Conservation (phyloP, 2,113 vertebrate genomes). For the Ornithorhynchus anatinus region DNA sequence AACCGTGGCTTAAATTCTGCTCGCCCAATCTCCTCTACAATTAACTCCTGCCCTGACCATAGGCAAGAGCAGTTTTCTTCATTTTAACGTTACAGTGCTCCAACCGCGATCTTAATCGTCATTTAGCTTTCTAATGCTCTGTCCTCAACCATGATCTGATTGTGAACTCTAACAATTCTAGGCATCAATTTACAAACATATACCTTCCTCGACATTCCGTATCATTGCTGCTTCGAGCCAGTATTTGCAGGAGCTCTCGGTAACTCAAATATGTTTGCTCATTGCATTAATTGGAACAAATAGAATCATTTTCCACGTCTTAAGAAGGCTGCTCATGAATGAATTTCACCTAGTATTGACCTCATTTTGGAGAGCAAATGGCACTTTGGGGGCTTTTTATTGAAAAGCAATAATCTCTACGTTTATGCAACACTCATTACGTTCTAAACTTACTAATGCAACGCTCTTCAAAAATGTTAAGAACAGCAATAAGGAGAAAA, state of each 20-base stretch:
- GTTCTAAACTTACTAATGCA: neutral
- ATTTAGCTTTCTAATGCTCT: neutral
- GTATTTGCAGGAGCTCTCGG: constrained; percentile 1
- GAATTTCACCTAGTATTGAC: neutral
- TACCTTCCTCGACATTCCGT: too few relatives aligned
- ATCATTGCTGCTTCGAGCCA: neutral
- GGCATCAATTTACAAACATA: too few relatives aligned
- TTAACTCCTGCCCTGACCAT: neutral
- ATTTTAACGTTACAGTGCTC: neutral
- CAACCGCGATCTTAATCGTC: neutral
- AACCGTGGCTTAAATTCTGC: constrained; percentile 8
- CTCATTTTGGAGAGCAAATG: neutral
- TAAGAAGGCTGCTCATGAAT: neutral
- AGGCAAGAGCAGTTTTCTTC: too few relatives aligned
- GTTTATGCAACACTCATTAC: neutral
- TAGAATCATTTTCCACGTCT: neutral
- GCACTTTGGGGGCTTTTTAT: neutral
- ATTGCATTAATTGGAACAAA: neutral
- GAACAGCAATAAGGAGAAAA: too few relatives aligned
- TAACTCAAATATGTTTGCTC: constrained; percentile 3
- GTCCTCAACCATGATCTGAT: neutral
- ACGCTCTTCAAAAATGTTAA: too few relatives aligned
- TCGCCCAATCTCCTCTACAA: neutral
- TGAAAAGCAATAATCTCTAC: neutral
- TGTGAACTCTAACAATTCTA: too few relatives aligned